Evolutionary conservation across 2,113 vertebrate species (phyloP), one percentile per base, ranked within the genome.

Genomic region (Microtus montanus): DNA sequence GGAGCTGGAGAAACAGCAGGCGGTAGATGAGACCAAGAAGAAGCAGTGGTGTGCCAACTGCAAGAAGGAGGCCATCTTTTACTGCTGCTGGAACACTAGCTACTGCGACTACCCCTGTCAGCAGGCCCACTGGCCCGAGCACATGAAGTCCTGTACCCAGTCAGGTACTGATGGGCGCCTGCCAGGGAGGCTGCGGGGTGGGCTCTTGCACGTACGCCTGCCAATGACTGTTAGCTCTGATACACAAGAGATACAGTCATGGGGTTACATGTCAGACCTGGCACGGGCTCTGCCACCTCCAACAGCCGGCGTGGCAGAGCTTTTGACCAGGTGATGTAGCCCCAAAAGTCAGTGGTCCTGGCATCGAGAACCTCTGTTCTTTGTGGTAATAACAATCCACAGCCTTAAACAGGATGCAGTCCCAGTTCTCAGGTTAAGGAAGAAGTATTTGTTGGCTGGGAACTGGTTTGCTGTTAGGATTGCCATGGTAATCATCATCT

Each of bases 1-100:
- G 93, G 99, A 99, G 96, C 64, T 99, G 92, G 99, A 99, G 96
- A 99, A 99, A 97, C 99, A 99, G 96, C 99, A 99, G 98, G 99
- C 99, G 0, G 99, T 99, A 82, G 99, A 99, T 0, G 99, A 99
- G 98, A 99, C 99, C 89, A 99, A 99, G 98, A 99, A 99, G 98
- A 99, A 99, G 97, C 99, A 99, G 97, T 99, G 99, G 99, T 99
- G 99, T 0, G 99, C 99, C 75, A 99, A 99, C 98, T 99, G 99
- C 98, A 99, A 99, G 97, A 99, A 99, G 96, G 99, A 99, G 96
- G 99, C 99, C 97, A 99, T 99, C 86, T 99, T 99, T 97, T 99
- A 99, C 96, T 99, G 99, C 98, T 99, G 99, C 97, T 99, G 99
- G 99, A 99, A 99, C 91, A 99, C 99, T 35, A 99, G 99, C 98